These are phyloP conservation scores for Anolis apletophallus DNA, from an alignment of 2,797 vertebrate genomes.

Conservation along the genomic window DNA sequence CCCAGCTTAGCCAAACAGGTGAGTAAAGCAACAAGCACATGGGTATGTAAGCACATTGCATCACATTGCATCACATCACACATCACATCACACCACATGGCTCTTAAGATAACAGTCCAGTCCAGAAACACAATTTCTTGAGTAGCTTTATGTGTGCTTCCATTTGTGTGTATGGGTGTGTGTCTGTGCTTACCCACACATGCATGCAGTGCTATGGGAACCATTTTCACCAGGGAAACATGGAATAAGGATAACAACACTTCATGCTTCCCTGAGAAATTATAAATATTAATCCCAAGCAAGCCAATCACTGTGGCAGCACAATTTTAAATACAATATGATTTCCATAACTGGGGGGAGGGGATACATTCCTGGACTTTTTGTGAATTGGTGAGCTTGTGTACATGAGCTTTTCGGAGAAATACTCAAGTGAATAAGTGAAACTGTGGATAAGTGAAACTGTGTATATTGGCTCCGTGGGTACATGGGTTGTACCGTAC, in stretches of 20 bases:
- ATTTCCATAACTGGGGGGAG: too few species aligned
- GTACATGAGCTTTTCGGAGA: too few species aligned
- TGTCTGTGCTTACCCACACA: too few species aligned
- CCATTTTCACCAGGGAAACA: not conserved
- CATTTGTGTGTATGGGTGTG: not conserved
- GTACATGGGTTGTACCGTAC: too few species aligned
- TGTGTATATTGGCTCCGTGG: too few species aligned
- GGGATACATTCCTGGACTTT: too few species aligned
- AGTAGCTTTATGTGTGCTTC: not conserved
- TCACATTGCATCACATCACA: not conserved
- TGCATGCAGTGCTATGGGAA: not conserved
- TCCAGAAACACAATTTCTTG: slow-evolving; percentile 16
- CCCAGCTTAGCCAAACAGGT: slow-evolving; percentile 95
- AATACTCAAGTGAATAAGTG: too few species aligned
- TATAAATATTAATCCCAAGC: slow-evolving; percentile 4
- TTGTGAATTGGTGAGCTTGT: too few species aligned
- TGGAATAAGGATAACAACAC: not conserved
- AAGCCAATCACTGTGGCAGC: slow-evolving; percentile 33
- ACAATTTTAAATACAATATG: slow-evolving; percentile 21
- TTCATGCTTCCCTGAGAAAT: not conserved
- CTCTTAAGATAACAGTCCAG: not conserved
- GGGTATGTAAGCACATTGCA: slow-evolving; percentile 8
- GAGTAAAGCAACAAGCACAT: slow-evolving; percentile 63
- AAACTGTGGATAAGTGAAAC: too few species aligned
- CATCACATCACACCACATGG: slow-evolving; percentile 5